Conservation (phyloP, 2,113 vertebrate genomes). For the Todiramphus chloris region DNA sequence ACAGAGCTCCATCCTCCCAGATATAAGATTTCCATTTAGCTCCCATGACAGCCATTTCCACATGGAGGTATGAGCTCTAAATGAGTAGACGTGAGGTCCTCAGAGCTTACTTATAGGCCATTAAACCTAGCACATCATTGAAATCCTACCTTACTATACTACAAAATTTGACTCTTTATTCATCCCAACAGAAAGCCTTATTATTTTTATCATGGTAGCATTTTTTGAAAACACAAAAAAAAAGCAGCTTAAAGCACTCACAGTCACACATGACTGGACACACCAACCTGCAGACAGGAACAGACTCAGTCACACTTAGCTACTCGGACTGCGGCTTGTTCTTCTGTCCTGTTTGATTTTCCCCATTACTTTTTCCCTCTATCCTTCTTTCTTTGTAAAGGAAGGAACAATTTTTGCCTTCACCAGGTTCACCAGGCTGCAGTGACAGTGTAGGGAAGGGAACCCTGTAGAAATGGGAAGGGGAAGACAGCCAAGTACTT, state of each 20-base stretch:
- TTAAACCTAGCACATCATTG: not conserved
- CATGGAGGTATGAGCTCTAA: not conserved
- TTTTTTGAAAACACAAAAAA: not conserved
- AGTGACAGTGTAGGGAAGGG: not conserved
- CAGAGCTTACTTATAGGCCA: not conserved
- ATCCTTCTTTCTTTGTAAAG: not conserved
- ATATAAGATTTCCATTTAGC: not conserved
- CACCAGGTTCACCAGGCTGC: accelerated
- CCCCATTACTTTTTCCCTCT: not conserved
- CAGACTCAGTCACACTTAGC: not conserved
- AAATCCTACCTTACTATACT: not conserved
- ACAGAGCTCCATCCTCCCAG: not conserved
- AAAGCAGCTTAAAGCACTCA: not conserved
- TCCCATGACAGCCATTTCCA: not conserved
- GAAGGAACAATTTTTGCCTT: not conserved
- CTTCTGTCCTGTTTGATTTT: not conserved
- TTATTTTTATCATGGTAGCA: not conserved
- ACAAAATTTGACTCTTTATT: not conserved
- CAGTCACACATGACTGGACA: not conserved
- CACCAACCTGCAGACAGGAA: not conserved
- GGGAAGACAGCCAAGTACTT: not conserved
- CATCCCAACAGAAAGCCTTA: not conserved
- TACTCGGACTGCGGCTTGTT: accelerated
- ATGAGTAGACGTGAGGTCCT: not conserved
- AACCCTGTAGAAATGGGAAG: not conserved